Percentiles rank a stretch among this genome's conserved stretches.
Evolutionary conservation across 2,113 vertebrate species (phyloP).

Genomic region (Arvicanthis niloticus): DNA sequence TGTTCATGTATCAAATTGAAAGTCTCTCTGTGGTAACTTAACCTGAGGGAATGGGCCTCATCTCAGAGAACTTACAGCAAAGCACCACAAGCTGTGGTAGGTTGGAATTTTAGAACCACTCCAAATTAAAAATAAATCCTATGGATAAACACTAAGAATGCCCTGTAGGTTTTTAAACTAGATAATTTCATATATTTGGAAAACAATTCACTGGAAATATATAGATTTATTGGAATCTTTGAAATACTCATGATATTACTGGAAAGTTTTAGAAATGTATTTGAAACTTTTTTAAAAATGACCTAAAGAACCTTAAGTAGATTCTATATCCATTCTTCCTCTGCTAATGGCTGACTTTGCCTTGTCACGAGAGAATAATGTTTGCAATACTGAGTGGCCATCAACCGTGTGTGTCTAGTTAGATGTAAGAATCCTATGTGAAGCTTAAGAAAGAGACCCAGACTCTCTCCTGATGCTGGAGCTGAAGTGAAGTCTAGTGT

Average conservation of each 20-base stretch:
- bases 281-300: neutral
- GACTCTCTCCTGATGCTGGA: neutral
- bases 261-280: constrained; percentile 49
- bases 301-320: constrained; percentile 14
- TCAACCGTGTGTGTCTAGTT: neutral
- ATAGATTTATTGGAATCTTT: constrained; percentile 62
- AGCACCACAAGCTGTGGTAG: constrained; percentile 37
- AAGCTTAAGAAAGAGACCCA: neutral
- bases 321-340: neutral
- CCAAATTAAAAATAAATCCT: constrained; percentile 48
- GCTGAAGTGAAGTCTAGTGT: neutral
- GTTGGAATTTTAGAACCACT: constrained; percentile 42
- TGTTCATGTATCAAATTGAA: constrained; percentile 36
- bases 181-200: constrained; percentile 59
- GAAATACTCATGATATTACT: neutral
- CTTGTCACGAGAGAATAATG: neutral
- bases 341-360: constrained; percentile 2
- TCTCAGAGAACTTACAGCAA: constrained; percentile 52
- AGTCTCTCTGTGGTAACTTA: constrained; percentile 31
- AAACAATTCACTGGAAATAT: constrained; percentile 41
- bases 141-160: constrained; percentile 49
- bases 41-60: constrained; percentile 23
- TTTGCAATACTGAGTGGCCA: constrained; percentile 6
- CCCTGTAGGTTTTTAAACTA: constrained; percentile 55
- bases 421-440: neutral